Percentiles rank a stretch among this genome's conserved stretches.
Conservation (phyloP, 1,140 invertebrate genomes). For the Drosophila yakuba region DNA sequence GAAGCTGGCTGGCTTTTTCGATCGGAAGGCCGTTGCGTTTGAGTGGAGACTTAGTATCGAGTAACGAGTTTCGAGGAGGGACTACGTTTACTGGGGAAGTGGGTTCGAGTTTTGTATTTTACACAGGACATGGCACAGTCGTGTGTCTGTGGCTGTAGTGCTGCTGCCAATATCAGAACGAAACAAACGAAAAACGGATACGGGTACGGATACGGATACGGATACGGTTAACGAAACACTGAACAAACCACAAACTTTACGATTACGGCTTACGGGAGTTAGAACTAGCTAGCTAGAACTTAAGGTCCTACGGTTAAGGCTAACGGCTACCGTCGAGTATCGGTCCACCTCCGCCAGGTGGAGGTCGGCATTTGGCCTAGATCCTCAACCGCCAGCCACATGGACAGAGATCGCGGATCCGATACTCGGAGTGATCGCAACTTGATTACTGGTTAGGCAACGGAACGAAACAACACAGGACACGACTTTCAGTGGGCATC, state of each 20-base stretch:
- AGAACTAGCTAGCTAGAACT: constrained; percentile 52
- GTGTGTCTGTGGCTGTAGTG: constrained; percentile 34
- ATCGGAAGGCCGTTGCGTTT: constrained; percentile 36
- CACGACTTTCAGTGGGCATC: constrained; percentile 53
- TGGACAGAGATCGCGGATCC: constrained; percentile 24
- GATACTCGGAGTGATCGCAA: constrained; percentile 14
- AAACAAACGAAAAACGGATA: constrained; percentile 41
- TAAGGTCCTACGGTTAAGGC: constrained; percentile 64
- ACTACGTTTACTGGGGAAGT: constrained; percentile 33
- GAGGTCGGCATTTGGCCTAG: not conserved
- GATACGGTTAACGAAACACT: constrained; percentile 39
- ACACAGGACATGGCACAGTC: constrained; percentile 50
- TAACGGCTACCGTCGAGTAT: constrained; percentile 45
- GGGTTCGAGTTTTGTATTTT: constrained; percentile 27
- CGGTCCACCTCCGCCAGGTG: constrained; percentile 14
- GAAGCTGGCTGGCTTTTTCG: constrained; percentile 3
- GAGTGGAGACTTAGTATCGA: constrained; percentile 26
- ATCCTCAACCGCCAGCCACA: constrained; percentile 20
- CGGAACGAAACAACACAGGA: constrained; percentile 64
- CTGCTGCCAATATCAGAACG: constrained; percentile 25
- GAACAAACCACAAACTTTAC: constrained; percentile 59
- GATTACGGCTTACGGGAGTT: constrained; percentile 43
- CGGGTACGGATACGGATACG: constrained; percentile 18
- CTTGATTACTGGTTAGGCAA: constrained; percentile 42
- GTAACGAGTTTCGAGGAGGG: constrained; percentile 18